A percentile compares a stretch with the other conserved stretches of the same genome.
phyloP scores from a whole-genome alignment of 2,797 vertebrate genomes.

The Myioborus miniatus region DNA sequence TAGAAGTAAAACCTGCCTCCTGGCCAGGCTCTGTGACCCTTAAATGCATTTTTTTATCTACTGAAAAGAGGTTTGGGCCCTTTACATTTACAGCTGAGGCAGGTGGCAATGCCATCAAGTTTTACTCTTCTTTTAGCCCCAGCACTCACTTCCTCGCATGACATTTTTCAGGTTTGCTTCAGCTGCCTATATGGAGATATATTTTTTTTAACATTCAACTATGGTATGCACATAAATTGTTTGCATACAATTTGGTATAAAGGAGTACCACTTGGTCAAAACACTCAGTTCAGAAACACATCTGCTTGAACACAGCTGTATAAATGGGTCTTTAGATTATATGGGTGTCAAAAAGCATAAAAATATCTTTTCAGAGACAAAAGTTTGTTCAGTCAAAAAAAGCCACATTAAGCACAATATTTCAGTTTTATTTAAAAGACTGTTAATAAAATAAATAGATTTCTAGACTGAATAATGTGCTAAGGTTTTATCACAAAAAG shows the following conservation, averaged over 20 bases:
- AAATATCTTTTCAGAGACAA: not conserved
- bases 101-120: rapidly evolving
- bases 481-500: not conserved
- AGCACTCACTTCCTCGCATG: rapidly evolving
- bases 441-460: not conserved
- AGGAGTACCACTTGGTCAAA: not conserved
- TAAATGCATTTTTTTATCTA: not conserved
- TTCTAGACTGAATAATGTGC: not conserved
- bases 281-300: not conserved
- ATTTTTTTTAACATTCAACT: not conserved
- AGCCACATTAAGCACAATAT: not conserved
- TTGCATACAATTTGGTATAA: not conserved
- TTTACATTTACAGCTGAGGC: not conserved
- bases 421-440: not conserved
- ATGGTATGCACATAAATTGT: not conserved
- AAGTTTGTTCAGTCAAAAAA: not conserved
- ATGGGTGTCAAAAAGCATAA: not conserved
- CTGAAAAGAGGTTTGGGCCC: not conserved
- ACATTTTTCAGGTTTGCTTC: not conserved
- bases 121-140: not conserved
- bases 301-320: not conserved
- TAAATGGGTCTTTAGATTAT: not conserved
- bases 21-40: not conserved
- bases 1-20: not conserved
- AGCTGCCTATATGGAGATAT: not conserved